Conservation (phyloP, 1,140 invertebrate genomes). For the Oryctes rhinoceros region DNA sequence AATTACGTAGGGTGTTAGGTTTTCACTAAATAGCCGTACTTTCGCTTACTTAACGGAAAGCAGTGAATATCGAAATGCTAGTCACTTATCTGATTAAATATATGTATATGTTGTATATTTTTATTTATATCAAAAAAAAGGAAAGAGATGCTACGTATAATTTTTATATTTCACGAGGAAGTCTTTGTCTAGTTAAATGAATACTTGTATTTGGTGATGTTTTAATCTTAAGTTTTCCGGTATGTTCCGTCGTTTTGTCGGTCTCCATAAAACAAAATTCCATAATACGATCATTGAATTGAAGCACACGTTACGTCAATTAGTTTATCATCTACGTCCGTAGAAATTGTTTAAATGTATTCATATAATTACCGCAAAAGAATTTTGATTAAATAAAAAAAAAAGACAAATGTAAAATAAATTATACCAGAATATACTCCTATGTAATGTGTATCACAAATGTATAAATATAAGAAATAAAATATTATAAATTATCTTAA, state of each 20-base stretch:
- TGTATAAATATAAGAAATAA: constrained; percentile 43
- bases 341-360: constrained; percentile 23
- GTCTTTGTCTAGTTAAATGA: not conserved
- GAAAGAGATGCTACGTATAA: not conserved
- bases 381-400: constrained; percentile 14
- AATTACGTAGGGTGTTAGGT: not conserved
- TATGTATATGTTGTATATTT: constrained; percentile 58
- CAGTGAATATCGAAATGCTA: constrained; percentile 52
- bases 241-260: not conserved
- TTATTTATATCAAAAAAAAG: constrained; percentile 52
- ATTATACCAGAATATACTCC: constrained; percentile 37
- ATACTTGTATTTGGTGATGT: not conserved
- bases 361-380: not conserved
- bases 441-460: constrained; percentile 43
- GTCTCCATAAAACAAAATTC: not conserved
- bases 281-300: not conserved
- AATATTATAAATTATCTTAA: constrained; percentile 40
- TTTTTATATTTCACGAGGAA: not conserved
- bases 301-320: not conserved
- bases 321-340: not conserved
- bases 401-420: constrained; percentile 16
- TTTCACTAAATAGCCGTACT: constrained; percentile 30
- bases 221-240: not conserved
- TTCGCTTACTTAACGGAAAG: constrained; percentile 40
- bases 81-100: constrained; percentile 52